Evolutionary conservation across 2,113 vertebrate genomes (phyloP).

Genomic region (Ciconia boyciana): DNA sequence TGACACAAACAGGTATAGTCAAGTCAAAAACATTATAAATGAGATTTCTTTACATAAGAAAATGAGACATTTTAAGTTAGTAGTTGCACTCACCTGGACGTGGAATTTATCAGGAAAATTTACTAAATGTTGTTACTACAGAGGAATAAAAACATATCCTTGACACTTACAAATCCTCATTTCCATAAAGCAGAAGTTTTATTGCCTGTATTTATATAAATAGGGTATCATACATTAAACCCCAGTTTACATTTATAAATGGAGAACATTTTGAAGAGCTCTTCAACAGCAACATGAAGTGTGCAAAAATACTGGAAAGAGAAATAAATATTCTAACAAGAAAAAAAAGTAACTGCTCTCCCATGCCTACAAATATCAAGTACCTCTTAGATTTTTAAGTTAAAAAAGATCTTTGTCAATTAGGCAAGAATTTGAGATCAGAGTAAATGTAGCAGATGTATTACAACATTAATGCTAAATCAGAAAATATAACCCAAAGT

Average conservation of each 20-base stretch:
- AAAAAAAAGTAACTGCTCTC: not conserved
- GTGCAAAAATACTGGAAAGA: slow-evolving; percentile 25
- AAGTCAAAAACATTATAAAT: fast-evolving
- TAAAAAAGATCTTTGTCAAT: not conserved
- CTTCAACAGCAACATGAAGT: slow-evolving; percentile 13
- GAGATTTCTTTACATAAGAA: not conserved
- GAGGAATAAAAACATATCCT: not conserved
- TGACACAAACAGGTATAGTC: not conserved
- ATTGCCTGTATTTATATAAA: slow-evolving; percentile 37
- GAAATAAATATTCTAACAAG: slow-evolving; percentile 44
- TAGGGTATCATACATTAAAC: not conserved
- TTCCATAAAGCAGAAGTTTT: slow-evolving; percentile 22
- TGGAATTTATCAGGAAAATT: not conserved
- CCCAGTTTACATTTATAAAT: slow-evolving; percentile 13
- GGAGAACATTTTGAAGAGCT: not conserved
- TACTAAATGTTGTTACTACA: not conserved
- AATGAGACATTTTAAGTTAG: not conserved
- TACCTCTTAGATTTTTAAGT: slow-evolving; percentile 13
- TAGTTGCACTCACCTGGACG: not conserved
- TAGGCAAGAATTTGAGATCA: not conserved
- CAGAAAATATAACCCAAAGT: not conserved
- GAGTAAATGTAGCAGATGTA: not conserved
- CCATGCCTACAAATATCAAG: not conserved
- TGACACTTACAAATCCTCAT: not conserved
- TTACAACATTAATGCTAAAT: not conserved